Percentiles rank a stretch among this genome's conserved stretches.
phyloP scores from a whole-genome alignment of 1,140 invertebrate genomes.

The Varroa destructor region DNA sequence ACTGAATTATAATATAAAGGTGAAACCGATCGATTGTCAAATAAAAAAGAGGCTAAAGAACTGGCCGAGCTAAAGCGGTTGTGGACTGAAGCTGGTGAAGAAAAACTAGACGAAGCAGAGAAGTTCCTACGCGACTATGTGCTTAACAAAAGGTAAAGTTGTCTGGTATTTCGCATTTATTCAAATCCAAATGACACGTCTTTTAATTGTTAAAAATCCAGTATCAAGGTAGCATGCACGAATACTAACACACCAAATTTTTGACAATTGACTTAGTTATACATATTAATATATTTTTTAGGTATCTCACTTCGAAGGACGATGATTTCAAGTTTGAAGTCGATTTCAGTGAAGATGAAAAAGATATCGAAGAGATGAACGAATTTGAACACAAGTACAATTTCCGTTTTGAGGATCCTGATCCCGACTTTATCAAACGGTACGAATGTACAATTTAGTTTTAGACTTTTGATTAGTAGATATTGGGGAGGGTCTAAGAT shows the following conservation, averaged over 20 bases:
- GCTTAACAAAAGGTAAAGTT: constrained; percentile 61
- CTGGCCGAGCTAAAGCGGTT: constrained; percentile 58
- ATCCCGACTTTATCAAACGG: constrained; percentile 65
- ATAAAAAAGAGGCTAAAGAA: constrained; percentile 34
- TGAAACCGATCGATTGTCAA: constrained; percentile 19
- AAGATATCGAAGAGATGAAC: constrained; percentile 51
- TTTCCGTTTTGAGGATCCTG: constrained; percentile 90
- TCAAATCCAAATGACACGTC: too few relatives aligned
- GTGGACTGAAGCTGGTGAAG: constrained; percentile 54
- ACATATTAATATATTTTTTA: too few relatives aligned
- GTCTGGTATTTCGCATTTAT: constrained; percentile 2
- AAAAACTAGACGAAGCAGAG: constrained; percentile 64
- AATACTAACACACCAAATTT: neutral
- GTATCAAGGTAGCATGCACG: too few relatives aligned
- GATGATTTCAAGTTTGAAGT: constrained; percentile 28
- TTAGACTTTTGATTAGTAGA: too few relatives aligned
- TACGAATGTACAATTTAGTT: constrained; percentile 37
- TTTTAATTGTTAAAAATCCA: too few relatives aligned
- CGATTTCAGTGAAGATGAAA: constrained; percentile 51
- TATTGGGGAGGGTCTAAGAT: too few relatives aligned
- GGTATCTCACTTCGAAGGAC: constrained; percentile 29
- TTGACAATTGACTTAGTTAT: constrained; percentile 26
- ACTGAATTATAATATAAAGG: neutral
- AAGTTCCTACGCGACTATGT: constrained; percentile 83
- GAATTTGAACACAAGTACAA: constrained; percentile 90